Conservation (phyloP, 2,888 invertebrate species). For the Ischnus inquisitorius region DNA sequence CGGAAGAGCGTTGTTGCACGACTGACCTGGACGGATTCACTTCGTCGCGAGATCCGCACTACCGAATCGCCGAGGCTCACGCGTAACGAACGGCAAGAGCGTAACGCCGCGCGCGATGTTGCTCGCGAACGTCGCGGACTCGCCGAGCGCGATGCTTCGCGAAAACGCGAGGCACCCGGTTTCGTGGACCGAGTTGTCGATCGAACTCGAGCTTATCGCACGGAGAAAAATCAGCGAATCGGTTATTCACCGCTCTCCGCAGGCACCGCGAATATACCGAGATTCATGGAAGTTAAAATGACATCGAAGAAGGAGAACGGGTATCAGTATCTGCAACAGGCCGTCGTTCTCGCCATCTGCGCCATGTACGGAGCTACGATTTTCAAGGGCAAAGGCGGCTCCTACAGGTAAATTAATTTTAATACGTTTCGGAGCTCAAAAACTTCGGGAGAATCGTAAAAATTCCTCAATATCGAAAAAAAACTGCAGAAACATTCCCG, state of each 20-base stretch:
- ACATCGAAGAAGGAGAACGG: constrained; percentile 37
- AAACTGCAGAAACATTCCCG: too few relatives aligned
- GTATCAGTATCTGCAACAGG: constrained; percentile 76
- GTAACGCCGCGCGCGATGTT: constrained; percentile 15
- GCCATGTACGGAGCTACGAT: constrained; percentile 79
- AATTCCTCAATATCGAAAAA: too few relatives aligned
- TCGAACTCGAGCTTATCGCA: constrained; percentile 26
- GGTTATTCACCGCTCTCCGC: background rate
- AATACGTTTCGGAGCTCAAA: background rate
- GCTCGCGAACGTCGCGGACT: constrained; percentile 28
- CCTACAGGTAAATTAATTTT: constrained; percentile 74
- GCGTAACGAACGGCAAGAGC: constrained; percentile 19
- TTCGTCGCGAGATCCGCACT: constrained; percentile 41
- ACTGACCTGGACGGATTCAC: constrained; percentile 46
- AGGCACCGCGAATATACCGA: constrained; percentile 25
- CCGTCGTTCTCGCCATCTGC: constrained; percentile 76
- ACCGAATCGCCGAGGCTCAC: background rate
- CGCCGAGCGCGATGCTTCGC: constrained; percentile 20
- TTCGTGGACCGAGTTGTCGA: background rate
- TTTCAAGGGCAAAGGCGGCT: constrained; percentile 75
- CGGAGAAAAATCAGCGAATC: constrained; percentile 27
- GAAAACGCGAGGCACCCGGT: constrained; percentile 1
- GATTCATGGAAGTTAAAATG: constrained; percentile 34
- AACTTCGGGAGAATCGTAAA: too few relatives aligned
- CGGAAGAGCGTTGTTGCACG: background rate